These are phyloP conservation scores for Hoplodrina blanda DNA, from an alignment of 2,888 invertebrate species.

Conservation along the genomic window DNA sequence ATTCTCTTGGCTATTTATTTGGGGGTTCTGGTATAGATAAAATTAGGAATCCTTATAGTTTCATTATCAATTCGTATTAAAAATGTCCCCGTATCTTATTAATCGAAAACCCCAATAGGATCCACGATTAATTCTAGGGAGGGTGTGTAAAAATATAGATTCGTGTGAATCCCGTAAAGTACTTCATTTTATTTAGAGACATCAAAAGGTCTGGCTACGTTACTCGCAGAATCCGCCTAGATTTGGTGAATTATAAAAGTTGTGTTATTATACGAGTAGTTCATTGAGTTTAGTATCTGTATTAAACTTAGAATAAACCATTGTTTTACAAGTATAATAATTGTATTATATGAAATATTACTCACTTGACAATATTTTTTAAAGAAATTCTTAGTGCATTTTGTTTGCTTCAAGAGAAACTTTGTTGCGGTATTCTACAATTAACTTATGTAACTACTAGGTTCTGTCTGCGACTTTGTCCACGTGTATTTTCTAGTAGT, in stretches of 20 bases:
- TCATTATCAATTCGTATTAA: background rate
- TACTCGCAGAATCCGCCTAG: conserved; percentile 61
- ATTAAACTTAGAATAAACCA: conserved; percentile 26
- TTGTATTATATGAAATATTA: too few relatives aligned
- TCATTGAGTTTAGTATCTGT: conserved; percentile 8
- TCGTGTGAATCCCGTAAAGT: conserved; percentile 82
- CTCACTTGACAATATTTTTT: too few relatives aligned
- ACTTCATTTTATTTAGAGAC: conserved; percentile 84
- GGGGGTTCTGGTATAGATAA: conserved; percentile 21
- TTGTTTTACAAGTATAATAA: background rate
- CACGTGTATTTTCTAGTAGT: too few relatives aligned
- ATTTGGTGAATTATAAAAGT: conserved; percentile 28
- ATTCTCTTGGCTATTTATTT: conserved; percentile 67
- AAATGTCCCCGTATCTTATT: background rate
- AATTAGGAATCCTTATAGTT: conserved; percentile 19
- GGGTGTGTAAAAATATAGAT: conserved; percentile 76
- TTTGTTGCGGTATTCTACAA: too few relatives aligned
- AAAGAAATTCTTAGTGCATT: background rate
- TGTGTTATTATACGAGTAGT: background rate
- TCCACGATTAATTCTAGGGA: conserved; percentile 75
- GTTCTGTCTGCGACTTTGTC: too few relatives aligned
- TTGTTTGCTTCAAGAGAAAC: background rate
- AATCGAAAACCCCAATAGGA: conserved; percentile 59
- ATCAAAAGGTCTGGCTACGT: conserved; percentile 76
- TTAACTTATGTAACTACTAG: too few relatives aligned